These are phyloP conservation scores for Pseudolaguvia tuberculata DNA, from an alignment of 2,113 vertebrate species.

Conservation along the genomic window DNA sequence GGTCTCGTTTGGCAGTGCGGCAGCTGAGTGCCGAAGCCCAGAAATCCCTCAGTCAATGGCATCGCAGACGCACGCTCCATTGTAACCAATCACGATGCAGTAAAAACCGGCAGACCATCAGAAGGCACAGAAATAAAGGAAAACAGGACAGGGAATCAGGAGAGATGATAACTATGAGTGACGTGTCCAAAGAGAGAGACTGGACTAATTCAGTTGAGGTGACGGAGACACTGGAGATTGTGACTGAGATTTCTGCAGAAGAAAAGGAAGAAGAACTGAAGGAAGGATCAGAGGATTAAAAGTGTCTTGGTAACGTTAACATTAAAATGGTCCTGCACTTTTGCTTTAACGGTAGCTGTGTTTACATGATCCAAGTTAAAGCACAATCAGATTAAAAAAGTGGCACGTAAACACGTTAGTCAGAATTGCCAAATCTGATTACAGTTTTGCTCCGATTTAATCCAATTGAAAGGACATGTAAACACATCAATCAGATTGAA, in stretches of 20 bases:
- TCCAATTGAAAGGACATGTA: too few relatives aligned
- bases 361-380: too few relatives aligned
- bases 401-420: too few relatives aligned
- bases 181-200: background rate
- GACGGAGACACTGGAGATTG: background rate
- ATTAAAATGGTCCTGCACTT: slow-evolving; percentile 18
- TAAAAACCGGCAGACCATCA: slow-evolving; percentile 56
- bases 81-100: slow-evolving; percentile 59
- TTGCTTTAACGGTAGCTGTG: background rate
- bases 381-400: too few relatives aligned
- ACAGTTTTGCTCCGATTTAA: too few relatives aligned
- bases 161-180: background rate
- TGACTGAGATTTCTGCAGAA: slow-evolving; percentile 38
- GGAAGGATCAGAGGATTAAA: background rate
- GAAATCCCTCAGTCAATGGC: slow-evolving; percentile 79
- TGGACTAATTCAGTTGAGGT: background rate
- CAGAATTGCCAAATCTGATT: too few relatives aligned
- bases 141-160: background rate
- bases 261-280: slow-evolving; percentile 21
- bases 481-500: too few relatives aligned
- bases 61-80: slow-evolving; percentile 77
- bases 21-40: slow-evolving; percentile 79
- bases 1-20: slow-evolving; percentile 62
- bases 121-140: slow-evolving; percentile 41
- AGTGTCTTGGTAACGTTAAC: background rate